These are phyloP conservation scores for Muscidifurax raptorellus DNA, from an alignment of 1,140 invertebrate species.

Conservation along the genomic window DNA sequence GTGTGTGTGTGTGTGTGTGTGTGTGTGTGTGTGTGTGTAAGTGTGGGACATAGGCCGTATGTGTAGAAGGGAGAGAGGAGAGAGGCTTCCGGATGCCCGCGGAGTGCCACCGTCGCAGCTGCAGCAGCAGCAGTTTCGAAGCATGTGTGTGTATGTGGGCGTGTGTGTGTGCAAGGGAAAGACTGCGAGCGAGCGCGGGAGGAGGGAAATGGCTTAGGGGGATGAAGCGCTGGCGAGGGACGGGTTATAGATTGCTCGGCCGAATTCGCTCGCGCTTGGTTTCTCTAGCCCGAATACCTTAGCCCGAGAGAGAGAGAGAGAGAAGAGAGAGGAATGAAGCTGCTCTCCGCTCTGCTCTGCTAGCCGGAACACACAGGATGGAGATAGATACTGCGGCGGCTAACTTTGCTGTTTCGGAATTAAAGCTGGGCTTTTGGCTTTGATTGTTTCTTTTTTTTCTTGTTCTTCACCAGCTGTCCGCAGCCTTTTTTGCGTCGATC, in stretches of 20 bases:
- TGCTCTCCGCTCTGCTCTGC: background rate
- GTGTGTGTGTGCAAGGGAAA: background rate
- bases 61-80: constrained; percentile 2
- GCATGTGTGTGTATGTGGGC: background rate
- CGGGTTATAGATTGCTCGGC: constrained; percentile 51
- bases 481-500: background rate
- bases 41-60: background rate
- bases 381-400: constrained; percentile 29
- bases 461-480: background rate
- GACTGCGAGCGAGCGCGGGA: background rate
- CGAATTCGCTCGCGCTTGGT: constrained; percentile 36
- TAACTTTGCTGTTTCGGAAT: constrained; percentile 42
- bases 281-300: constrained; percentile 51
- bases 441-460: constrained; percentile 1
- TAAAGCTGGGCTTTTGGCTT: constrained; percentile 36
- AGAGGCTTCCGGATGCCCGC: constrained; percentile 37
- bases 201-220: constrained; percentile 47
- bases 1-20: background rate
- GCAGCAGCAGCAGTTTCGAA: background rate
- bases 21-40: background rate
- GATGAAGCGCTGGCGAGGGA: constrained; percentile 36
- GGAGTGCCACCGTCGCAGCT: background rate
- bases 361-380: background rate
- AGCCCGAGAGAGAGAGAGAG: background rate
- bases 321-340: constrained; percentile 36